A percentile compares a stretch with the other conserved stretches of the same genome.
Conservation (phyloP, 2,113 vertebrate genomes). For the Channa maculata region DNA sequence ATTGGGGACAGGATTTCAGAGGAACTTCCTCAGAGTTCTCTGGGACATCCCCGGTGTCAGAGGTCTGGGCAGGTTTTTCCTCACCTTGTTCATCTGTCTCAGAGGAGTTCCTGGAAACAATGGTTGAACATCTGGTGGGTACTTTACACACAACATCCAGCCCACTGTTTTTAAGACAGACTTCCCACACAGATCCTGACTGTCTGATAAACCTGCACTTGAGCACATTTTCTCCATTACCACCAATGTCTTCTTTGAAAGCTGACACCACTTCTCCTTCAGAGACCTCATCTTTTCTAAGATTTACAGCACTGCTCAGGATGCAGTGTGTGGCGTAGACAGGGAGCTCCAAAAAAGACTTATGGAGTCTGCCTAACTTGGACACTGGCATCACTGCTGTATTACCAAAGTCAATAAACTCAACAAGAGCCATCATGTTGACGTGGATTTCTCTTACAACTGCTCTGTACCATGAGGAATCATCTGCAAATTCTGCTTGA, state of each 20-base stretch:
- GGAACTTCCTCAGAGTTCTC: not conserved
- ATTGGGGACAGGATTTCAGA: not conserved
- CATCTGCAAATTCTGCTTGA: slow-evolving; percentile 87
- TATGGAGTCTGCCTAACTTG: slow-evolving; percentile 78
- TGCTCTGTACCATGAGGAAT: slow-evolving; percentile 90
- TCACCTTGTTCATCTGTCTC: slow-evolving; percentile 5
- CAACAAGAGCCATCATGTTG: slow-evolving; percentile 73
- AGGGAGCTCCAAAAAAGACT: slow-evolving; percentile 75
- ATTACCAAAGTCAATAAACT: slow-evolving; percentile 95
- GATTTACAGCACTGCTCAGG: slow-evolving; percentile 70
- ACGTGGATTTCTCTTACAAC: slow-evolving; percentile 79
- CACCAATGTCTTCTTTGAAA: slow-evolving; percentile 82
- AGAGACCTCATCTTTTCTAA: slow-evolving; percentile 31
- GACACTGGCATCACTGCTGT: slow-evolving; percentile 76
- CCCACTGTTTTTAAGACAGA: slow-evolving; percentile 83
- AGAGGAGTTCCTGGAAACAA: not conserved
- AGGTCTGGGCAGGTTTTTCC: not conserved
- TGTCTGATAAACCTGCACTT: slow-evolving; percentile 86
- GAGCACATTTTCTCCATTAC: slow-evolving; percentile 72
- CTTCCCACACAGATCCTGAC: slow-evolving; percentile 86
- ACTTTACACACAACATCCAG: slow-evolving; percentile 78
- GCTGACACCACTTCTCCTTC: slow-evolving; percentile 64
- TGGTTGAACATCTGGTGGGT: slow-evolving; percentile 29
- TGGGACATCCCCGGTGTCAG: not conserved
- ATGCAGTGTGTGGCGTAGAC: slow-evolving; percentile 86